Conservation (phyloP, 2,888 invertebrate genomes). For the Ectemnius continuus region DNA sequence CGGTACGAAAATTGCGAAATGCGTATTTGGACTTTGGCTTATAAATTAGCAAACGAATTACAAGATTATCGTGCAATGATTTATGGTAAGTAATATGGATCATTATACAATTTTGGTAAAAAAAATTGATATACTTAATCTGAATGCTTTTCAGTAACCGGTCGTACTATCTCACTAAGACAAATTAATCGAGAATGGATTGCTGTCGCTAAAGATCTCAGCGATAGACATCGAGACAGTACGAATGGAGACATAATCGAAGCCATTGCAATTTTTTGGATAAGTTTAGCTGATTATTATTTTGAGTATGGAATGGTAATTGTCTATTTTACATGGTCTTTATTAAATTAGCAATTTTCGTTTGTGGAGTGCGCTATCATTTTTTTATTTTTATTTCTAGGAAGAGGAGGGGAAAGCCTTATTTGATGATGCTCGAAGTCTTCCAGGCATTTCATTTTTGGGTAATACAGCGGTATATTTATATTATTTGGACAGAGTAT, state of each 20-base stretch:
- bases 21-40: slow-evolving; percentile 67
- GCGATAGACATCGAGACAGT: slow-evolving; percentile 46
- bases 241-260: slow-evolving; percentile 42
- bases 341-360: neutral
- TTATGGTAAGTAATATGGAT: slow-evolving; percentile 59
- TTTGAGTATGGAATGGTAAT: slow-evolving; percentile 67
- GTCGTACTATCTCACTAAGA: slow-evolving; percentile 66
- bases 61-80: slow-evolving; percentile 60
- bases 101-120: neutral
- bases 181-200: slow-evolving; percentile 68
- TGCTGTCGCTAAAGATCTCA: slow-evolving; percentile 51
- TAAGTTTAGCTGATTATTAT: slow-evolving; percentile 71
- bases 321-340: neutral
- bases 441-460: slow-evolving; percentile 55
- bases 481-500: slow-evolving; percentile 56
- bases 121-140: slow-evolving; percentile 10
- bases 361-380: slow-evolving; percentile 3
- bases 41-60: slow-evolving; percentile 63
- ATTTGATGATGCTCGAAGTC: slow-evolving; percentile 54
- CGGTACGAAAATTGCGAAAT: slow-evolving; percentile 66
- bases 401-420: slow-evolving; percentile 61
- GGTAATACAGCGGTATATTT: slow-evolving; percentile 57
- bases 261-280: slow-evolving; percentile 65
- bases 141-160: slow-evolving; percentile 55
- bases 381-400: slow-evolving; percentile 41